Evolutionary conservation across 2,888 invertebrate species (phyloP).

Genomic region (Erebia aethiops): DNA sequence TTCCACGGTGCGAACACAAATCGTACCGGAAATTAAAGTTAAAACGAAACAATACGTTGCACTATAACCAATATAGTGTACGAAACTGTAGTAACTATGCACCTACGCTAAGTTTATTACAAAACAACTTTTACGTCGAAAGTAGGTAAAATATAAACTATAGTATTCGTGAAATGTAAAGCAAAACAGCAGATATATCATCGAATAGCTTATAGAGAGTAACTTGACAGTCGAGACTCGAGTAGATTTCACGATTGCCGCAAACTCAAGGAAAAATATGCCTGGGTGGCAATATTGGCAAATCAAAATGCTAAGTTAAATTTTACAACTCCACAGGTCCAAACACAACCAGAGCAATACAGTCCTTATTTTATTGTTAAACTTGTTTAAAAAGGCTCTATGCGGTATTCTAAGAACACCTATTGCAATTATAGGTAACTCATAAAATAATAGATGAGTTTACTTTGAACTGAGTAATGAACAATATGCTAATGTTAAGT

Average conservation of each 20-base stretch:
- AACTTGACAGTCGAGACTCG: too few relatives aligned
- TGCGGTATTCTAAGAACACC: constrained; percentile 7
- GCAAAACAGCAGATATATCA: too few relatives aligned
- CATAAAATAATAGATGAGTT: constrained; percentile 8
- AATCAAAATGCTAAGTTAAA: too few relatives aligned
- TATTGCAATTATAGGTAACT: constrained; percentile 3
- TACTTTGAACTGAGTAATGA: constrained; percentile 20
- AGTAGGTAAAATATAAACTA: too few relatives aligned
- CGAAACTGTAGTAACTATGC: not conserved
- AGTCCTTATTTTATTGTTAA: not conserved
- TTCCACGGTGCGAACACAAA: constrained; percentile 59
- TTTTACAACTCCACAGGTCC: too few relatives aligned
- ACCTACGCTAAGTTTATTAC: too few relatives aligned
- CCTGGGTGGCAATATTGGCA: too few relatives aligned
- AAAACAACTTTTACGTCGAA: too few relatives aligned
- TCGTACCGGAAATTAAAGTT: constrained; percentile 68
- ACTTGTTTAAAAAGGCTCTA: not conserved
- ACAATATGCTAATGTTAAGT: not conserved
- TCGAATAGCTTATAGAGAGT: too few relatives aligned
- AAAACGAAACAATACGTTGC: constrained; percentile 52
- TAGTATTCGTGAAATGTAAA: too few relatives aligned
- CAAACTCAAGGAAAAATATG: not conserved
- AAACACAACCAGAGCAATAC: too few relatives aligned
- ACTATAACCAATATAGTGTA: constrained; percentile 4
- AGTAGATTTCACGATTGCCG: too few relatives aligned